phyloP scores from a whole-genome alignment of 2,888 invertebrate genomes.

The Microctonus hyperodae region DNA sequence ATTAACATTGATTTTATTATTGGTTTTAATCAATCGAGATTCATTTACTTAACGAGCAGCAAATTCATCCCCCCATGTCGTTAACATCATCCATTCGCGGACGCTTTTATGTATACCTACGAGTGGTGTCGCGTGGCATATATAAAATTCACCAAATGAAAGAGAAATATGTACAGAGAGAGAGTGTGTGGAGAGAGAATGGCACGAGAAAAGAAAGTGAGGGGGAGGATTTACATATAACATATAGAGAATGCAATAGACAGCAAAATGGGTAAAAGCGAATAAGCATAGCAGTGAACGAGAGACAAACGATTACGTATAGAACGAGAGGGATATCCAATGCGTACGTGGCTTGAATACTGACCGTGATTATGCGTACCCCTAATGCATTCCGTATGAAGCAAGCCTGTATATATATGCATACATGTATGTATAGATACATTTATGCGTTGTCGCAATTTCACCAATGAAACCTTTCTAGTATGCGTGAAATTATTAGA shows the following conservation, averaged over 20 bases:
- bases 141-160: neutral
- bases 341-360: constrained; percentile 37
- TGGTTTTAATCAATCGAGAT: constrained; percentile 45
- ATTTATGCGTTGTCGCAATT: constrained; percentile 7
- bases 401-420: constrained; percentile 1
- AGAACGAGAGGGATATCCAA: constrained; percentile 28
- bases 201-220: constrained; percentile 5
- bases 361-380: constrained; percentile 31
- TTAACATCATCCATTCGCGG: constrained; percentile 5
- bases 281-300: constrained; percentile 26
- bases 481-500: constrained; percentile 12
- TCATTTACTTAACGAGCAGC: constrained; percentile 38
- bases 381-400: constrained; percentile 39
- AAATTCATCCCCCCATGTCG: constrained; percentile 31
- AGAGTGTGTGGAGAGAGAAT: constrained; percentile 6
- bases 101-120: neutral
- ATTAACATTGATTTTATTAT: constrained; percentile 53
- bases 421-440: neutral
- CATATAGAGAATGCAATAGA: constrained; percentile 24
- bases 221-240: neutral
- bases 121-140: neutral
- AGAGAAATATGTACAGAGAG: neutral
- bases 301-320: constrained; percentile 35
- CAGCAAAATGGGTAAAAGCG: constrained; percentile 20
- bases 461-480: constrained; percentile 12